Evolutionary conservation across 2,888 invertebrate genomes (phyloP).

Genomic region (Drosophila pseudotalamancana): DNA sequence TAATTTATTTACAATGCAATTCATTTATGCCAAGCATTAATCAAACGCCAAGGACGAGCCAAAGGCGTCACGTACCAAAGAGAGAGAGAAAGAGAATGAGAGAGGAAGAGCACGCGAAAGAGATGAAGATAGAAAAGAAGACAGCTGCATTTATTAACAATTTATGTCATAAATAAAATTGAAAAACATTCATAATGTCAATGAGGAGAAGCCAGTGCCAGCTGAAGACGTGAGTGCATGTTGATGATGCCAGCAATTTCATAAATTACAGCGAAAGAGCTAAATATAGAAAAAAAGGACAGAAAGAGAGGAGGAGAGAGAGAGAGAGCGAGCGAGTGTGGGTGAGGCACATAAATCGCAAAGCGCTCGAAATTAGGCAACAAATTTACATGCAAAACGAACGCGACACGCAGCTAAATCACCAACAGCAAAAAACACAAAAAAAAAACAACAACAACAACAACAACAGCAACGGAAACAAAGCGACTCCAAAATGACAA

Average conservation of each 20-base stretch:
- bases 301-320: not conserved
- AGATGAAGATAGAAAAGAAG: not conserved
- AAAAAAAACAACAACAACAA: slow-evolving; percentile 22
- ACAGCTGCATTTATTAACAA: slow-evolving; percentile 73
- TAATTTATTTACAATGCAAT: slow-evolving; percentile 76
- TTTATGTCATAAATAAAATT: slow-evolving; percentile 74
- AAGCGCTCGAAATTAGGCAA: slow-evolving; percentile 64
- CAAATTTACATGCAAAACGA: slow-evolving; percentile 69
- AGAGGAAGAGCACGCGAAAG: slow-evolving; percentile 5
- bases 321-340: not conserved
- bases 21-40: slow-evolving; percentile 72
- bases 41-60: slow-evolving; percentile 44
- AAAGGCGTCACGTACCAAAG: slow-evolving; percentile 36
- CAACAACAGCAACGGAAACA: slow-evolving; percentile 38
- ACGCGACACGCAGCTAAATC: slow-evolving; percentile 63
- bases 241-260: slow-evolving; percentile 47
- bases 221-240: slow-evolving; percentile 55
- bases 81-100: not conserved
- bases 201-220: slow-evolving; percentile 20
- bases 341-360: slow-evolving; percentile 53
- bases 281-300: not conserved
- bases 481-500: slow-evolving; percentile 48
- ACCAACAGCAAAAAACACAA: slow-evolving; percentile 38
- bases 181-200: slow-evolving; percentile 74
- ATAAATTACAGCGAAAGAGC: slow-evolving; percentile 45